These are phyloP conservation scores for Bombylius major DNA, from an alignment of 2,888 invertebrate genomes.

Conservation along the genomic window DNA sequence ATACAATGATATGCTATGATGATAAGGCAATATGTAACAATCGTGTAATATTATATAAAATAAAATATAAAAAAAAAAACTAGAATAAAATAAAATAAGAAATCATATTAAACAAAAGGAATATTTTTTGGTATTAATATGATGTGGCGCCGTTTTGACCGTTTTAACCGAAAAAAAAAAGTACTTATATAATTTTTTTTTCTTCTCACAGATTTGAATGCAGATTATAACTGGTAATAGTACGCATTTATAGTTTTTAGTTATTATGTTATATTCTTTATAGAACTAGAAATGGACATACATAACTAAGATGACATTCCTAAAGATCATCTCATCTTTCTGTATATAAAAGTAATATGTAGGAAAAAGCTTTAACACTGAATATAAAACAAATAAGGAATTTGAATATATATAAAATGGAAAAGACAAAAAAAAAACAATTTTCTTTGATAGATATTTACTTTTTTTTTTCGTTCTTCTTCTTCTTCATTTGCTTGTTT, in stretches of 20 bases:
- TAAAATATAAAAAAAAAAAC: background rate
- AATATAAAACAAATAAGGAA: background rate
- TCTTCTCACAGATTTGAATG: too few relatives aligned
- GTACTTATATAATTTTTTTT: too few relatives aligned
- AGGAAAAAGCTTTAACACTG: too few relatives aligned
- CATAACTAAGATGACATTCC: conserved; percentile 11
- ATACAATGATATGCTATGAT: too few relatives aligned
- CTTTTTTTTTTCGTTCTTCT: too few relatives aligned
- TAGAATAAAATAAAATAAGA: background rate
- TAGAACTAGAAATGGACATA: conserved; percentile 3
- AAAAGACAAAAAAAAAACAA: background rate
- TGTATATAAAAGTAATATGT: too few relatives aligned
- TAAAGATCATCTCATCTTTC: too few relatives aligned
- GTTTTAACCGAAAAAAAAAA: conserved; percentile 7
- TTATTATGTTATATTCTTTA: too few relatives aligned
- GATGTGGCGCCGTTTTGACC: conserved; percentile 15
- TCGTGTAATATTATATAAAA: background rate
- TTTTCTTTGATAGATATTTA: too few relatives aligned
- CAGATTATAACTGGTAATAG: too few relatives aligned
- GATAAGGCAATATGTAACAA: background rate
- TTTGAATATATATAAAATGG: background rate
- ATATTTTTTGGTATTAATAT: conserved; percentile 10
- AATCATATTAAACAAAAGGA: background rate
- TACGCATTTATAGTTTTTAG: too few relatives aligned
- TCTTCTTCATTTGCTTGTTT: too few relatives aligned